Conservation (phyloP, 2,888 invertebrate genomes). For the Deilephila porcellus region DNA sequence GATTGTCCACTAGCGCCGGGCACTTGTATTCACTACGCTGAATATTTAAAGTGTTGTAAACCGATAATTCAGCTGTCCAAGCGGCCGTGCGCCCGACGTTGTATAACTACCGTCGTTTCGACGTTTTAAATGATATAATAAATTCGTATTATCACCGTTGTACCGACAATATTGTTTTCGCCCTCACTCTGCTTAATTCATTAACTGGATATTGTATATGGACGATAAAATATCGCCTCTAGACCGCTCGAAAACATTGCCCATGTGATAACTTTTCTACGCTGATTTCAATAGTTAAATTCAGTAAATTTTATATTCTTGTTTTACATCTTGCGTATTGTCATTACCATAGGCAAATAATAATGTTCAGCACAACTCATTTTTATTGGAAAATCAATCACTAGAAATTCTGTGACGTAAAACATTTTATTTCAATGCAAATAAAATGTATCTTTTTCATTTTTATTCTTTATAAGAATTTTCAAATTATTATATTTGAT, state of each 20-base stretch:
- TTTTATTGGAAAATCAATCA: too few relatives aligned
- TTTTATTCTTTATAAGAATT: too few relatives aligned
- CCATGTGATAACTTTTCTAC: slow-evolving; percentile 25
- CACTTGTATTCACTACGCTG: slow-evolving; percentile 16
- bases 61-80: slow-evolving; percentile 35
- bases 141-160: slow-evolving; percentile 75
- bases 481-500: too few relatives aligned
- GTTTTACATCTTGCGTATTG: too few relatives aligned
- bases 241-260: slow-evolving; percentile 22
- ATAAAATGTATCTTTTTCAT: too few relatives aligned
- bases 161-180: slow-evolving; percentile 76
- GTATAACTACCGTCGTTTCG: slow-evolving; percentile 63
- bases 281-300: slow-evolving; percentile 10
- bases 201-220: slow-evolving; percentile 69
- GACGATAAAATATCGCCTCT: slow-evolving; percentile 50
- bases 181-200: slow-evolving; percentile 70
- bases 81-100: slow-evolving; percentile 47
- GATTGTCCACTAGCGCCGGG: background rate
- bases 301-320: background rate
- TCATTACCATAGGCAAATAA: too few relatives aligned
- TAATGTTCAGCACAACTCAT: too few relatives aligned
- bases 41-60: slow-evolving; percentile 29
- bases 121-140: slow-evolving; percentile 80
- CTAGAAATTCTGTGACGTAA: too few relatives aligned
- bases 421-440: too few relatives aligned